Evolutionary conservation across 1,140 invertebrate species (phyloP).

Genomic region (Hyphantria cunea): DNA sequence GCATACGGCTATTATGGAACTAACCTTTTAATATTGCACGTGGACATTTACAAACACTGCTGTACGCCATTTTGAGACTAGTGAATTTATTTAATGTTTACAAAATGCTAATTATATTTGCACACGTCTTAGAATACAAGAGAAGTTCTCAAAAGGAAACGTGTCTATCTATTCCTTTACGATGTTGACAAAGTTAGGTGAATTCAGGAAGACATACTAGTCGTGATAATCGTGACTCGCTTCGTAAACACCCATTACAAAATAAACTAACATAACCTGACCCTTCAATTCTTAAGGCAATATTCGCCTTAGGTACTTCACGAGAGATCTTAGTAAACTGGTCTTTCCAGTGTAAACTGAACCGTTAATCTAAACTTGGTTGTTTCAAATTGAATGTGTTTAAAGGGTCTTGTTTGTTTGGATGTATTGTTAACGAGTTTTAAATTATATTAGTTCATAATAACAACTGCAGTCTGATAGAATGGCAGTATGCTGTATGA

Average conservation of each 20-base stretch:
- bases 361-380: background rate
- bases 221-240: slow-evolving; percentile 20
- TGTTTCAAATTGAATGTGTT: background rate
- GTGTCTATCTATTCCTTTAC: slow-evolving; percentile 20
- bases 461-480: slow-evolving; percentile 14
- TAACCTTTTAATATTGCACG: too few relatives aligned
- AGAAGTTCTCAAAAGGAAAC: background rate
- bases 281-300: too few relatives aligned
- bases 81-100: too few relatives aligned
- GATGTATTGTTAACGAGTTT: slow-evolving; percentile 3
- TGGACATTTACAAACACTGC: too few relatives aligned
- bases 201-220: slow-evolving; percentile 21
- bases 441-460: slow-evolving; percentile 22
- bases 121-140: background rate
- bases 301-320: too few relatives aligned
- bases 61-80: too few relatives aligned
- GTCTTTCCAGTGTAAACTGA: slow-evolving; percentile 13
- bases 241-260: slow-evolving; percentile 24
- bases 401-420: background rate
- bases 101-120: slow-evolving; percentile 5
- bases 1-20: background rate
- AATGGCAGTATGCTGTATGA: slow-evolving; percentile 2
- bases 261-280: slow-evolving; percentile 22
- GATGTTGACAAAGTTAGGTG: slow-evolving; percentile 4
- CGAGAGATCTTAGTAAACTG: slow-evolving; percentile 2